Base-by-base conservation (phyloP, 2,888 invertebrate genomes). In the Eretmocerus hayati region DNA sequence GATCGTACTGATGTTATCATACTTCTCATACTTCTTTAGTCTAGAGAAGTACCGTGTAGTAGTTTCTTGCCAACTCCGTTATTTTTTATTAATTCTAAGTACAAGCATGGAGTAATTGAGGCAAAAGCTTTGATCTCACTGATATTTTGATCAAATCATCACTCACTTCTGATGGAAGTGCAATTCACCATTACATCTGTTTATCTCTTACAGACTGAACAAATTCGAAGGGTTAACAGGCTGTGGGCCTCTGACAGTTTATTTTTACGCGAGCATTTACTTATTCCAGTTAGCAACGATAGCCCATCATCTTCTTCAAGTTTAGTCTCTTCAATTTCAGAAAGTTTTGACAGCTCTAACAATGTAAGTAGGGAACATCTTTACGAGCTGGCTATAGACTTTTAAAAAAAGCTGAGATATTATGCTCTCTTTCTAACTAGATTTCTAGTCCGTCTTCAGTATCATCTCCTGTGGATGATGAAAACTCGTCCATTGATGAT, bases 211-310 rank as follows among this genome's bases (percentile, higher is more conserved):
- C 76, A 94, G 94, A 93, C 90, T 72, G 94, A 94, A 76, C 90
- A 91, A 74, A 89, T 95, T 67, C 83, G 93, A 63, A 79, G 93
- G 64, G 87, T 85, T 49, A 95, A 95, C 73, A 84, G 89, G 62
- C 77, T 95, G 54, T 95, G 91, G 80, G 90, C 92, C 30, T 84
- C 90, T 46, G 94, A 95, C 73, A 93, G 92, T 77, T 80, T 94
- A 69, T 93, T 92, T 77, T 78, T 94, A 63, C 81, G 91, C 59
- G 90, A 92, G 71, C 84, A 82, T 74, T 77, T 95, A 61, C 77
- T 92, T 69, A 89, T 95, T 67, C 94, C 94, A 48, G 80, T 85
- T 54, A 79, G 81, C 55, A 79, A 78, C 69, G 81, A 82, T 61
- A 81, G 79, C 53, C 78, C 77, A 61, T 80, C 77, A 62, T 60